Base-by-base conservation (phyloP, 2,797 vertebrate species). In the Odontamblyopus lacepedii region DNA sequence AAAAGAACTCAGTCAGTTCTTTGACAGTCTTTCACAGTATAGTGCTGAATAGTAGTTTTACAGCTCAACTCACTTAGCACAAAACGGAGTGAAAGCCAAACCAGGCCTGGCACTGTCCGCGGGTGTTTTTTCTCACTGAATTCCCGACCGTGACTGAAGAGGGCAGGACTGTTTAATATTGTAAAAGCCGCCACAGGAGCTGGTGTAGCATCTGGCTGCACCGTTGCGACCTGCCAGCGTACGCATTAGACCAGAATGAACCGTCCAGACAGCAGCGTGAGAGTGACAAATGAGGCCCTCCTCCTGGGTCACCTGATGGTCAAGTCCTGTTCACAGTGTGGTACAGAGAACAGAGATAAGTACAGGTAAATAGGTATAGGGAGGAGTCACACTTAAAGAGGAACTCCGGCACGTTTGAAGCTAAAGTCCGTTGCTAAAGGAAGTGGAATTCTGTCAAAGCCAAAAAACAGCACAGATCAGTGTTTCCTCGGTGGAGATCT, bases 181-280 rank as follows among this genome's bases (percentile, higher is more conserved):
- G 88, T 72, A 78, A 85, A 87, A 90, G 79, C 78, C 85, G 79
- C 87, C 76, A 59, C 60, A 72, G 80, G 87, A 87, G 29, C 61
- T 84, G 81, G 79, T 86, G 86, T 68, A 86, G 90, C 91, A 92
- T 89, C 88, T 92, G 91, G 89, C 80, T 68, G 88, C 90, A 76
- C 82, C 66, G 5, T 78, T 71, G 67, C 83, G 69, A 72, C 77
- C 82, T 90, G 88, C 87, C 88, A 91, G 81, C 79, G 67, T 18
- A 29, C 76, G 86, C 84, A 80, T 88, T 86, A 89, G 80, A 92
- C 81, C 80, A 80, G 84, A 87, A 85, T 88, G 87, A 88, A 89
- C 88, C 78, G 83, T 77, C 78, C 44, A 85, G 85, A 88, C 85
- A 78, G 77, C 87, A 86, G 88, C 84, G 73, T 85, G 88, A 89